Conservation (phyloP, 92 coral and sea anemone genomes). For the Palythoa grandiflora region DNA sequence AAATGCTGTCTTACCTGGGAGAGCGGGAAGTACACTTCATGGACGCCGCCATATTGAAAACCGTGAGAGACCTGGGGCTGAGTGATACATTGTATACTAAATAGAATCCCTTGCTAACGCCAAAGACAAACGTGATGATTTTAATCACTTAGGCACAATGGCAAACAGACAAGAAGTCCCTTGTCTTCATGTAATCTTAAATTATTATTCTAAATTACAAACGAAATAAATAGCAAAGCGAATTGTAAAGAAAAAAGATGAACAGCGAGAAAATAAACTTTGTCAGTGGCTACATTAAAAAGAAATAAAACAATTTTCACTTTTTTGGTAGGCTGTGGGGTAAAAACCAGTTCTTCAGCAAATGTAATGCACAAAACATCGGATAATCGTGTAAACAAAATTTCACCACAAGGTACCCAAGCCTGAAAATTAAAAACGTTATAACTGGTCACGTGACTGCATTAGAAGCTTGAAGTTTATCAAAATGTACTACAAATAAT, state of each 20-base stretch:
- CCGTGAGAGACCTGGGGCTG: too few relatives aligned
- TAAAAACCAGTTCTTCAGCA: not conserved
- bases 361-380: not conserved
- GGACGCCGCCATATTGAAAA: too few relatives aligned
- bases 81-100: not conserved
- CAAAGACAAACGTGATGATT: slow-evolving; percentile 26
- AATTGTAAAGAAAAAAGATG: not conserved
- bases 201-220: not conserved
- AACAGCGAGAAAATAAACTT: too few relatives aligned
- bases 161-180: not conserved
- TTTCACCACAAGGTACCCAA: not conserved
- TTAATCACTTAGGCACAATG: not conserved
- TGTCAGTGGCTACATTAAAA: too few relatives aligned
- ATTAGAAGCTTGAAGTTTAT: not conserved
- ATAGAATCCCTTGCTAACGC: slow-evolving; percentile 25
- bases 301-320: too few relatives aligned
- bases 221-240: not conserved
- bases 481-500: not conserved
- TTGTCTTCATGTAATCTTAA: not conserved
- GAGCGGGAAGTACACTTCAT: too few relatives aligned
- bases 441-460: not conserved
- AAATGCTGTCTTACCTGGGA: too few relatives aligned
- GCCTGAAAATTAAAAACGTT: not conserved
- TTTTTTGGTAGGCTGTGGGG: not conserved
- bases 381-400: not conserved